Percentiles rank a stretch among this genome's conserved stretches.
phyloP scores from a whole-genome alignment of 2,888 invertebrate species.

The Timema podura region DNA sequence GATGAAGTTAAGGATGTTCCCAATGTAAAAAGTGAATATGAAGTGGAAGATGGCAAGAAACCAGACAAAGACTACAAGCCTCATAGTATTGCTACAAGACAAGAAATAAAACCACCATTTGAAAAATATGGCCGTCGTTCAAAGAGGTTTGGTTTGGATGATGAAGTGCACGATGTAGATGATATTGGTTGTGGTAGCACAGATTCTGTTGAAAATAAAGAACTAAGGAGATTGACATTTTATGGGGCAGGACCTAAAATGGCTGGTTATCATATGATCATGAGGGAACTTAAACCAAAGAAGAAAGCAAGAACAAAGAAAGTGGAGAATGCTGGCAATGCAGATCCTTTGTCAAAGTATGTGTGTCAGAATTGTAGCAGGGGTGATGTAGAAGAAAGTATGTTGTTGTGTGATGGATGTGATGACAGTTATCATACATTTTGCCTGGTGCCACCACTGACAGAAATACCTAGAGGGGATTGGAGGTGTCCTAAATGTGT shows the following conservation, averaged over 20 bases:
- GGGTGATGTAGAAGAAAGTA: slow-evolving; percentile 91
- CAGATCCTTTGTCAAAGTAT: slow-evolving; percentile 74
- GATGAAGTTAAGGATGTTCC: slow-evolving; percentile 66
- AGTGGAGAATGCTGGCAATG: background rate
- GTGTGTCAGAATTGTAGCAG: slow-evolving; percentile 90
- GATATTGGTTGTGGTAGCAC: slow-evolving; percentile 5
- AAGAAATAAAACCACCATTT: slow-evolving; percentile 63
- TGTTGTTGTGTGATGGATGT: slow-evolving; percentile 95
- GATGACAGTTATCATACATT: slow-evolving; percentile 98
- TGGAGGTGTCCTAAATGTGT: slow-evolving; percentile 97
- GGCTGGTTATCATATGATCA: slow-evolving; percentile 55
- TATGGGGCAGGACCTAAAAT: slow-evolving; percentile 80
- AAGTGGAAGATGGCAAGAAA: slow-evolving; percentile 59
- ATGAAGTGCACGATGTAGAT: slow-evolving; percentile 39
- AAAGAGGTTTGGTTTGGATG: slow-evolving; percentile 45
- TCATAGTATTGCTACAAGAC: slow-evolving; percentile 65
- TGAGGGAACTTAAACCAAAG: slow-evolving; percentile 35
- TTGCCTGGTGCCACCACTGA: slow-evolving; percentile 89
- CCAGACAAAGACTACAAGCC: slow-evolving; percentile 69
- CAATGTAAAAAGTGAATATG: slow-evolving; percentile 49
- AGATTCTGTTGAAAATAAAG: slow-evolving; percentile 47
- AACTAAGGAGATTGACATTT: slow-evolving; percentile 68
- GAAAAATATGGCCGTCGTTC: slow-evolving; percentile 61
- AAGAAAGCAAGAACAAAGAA: slow-evolving; percentile 37
- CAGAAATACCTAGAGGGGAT: slow-evolving; percentile 91